phyloP scores from a whole-genome alignment of 1,140 invertebrate genomes.

The Caerostris darwini region DNA sequence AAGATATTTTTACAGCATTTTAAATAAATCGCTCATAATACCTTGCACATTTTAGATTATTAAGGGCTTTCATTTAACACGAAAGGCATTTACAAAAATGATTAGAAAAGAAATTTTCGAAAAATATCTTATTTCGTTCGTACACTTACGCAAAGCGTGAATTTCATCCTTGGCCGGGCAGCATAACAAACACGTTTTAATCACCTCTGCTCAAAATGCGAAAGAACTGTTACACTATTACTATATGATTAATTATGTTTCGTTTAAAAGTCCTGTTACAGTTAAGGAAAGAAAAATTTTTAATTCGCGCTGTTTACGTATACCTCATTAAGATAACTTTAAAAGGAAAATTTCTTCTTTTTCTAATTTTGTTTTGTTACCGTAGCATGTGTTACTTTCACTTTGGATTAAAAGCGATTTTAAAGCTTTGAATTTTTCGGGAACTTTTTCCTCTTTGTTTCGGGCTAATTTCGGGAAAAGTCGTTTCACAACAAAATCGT shows the following conservation, averaged over 20 bases:
- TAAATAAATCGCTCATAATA: no score
- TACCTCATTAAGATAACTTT: conserved; percentile 25
- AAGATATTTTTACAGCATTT: no score
- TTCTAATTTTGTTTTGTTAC: background rate
- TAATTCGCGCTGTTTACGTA: conserved; percentile 14
- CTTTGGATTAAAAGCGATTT: background rate
- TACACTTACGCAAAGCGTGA: background rate
- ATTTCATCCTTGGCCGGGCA: no score
- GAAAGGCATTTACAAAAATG: no score
- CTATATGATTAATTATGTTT: conserved; percentile 4
- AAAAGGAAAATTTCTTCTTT: background rate
- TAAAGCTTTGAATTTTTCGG: conserved; percentile 14
- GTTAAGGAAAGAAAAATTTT: background rate
- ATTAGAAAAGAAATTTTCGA: no score
- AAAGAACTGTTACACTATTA: background rate
- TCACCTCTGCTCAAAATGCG: background rate
- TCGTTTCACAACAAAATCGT: background rate
- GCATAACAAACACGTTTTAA: background rate
- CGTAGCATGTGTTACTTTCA: background rate
- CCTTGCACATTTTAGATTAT: no score
- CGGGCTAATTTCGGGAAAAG: background rate
- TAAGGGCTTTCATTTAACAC: no score
- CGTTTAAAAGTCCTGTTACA: conserved; percentile 6
- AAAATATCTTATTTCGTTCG: background rate
- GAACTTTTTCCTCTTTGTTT: background rate